Conservation (phyloP, 2,888 invertebrate species). For the Palloptera scutellata region DNA sequence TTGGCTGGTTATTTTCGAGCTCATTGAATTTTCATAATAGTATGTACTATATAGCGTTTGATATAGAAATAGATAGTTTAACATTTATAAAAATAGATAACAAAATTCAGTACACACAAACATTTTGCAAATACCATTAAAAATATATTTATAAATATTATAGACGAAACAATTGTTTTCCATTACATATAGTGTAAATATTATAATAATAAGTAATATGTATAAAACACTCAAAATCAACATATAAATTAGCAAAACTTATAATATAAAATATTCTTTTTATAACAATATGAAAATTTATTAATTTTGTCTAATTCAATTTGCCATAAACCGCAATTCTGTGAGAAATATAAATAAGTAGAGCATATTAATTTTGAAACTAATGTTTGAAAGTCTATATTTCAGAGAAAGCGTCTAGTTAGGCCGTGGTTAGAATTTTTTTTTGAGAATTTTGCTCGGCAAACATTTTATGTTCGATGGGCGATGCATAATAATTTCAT, state of each 20-base stretch:
- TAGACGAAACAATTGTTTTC: constrained; percentile 4
- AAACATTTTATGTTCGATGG: no score
- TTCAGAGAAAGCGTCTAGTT: no score
- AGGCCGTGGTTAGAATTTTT: no score
- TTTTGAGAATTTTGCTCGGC: no score
- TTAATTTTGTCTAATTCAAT: constrained; percentile 25
- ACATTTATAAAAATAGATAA: background rate
- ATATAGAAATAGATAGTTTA: no score
- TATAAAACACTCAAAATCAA: constrained; percentile 16
- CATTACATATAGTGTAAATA: background rate
- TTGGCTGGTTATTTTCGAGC: background rate
- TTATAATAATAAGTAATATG: background rate
- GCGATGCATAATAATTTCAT: no score
- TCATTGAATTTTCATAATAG: no score
- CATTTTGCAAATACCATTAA: constrained; percentile 19
- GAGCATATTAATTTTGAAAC: background rate
- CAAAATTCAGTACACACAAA: background rate
- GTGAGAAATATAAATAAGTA: constrained; percentile 17
- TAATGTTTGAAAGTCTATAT: background rate
- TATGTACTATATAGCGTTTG: no score
- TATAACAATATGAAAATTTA: constrained; percentile 6
- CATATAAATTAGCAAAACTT: constrained; percentile 4
- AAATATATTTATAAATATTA: background rate
- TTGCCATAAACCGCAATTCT: constrained; percentile 43
- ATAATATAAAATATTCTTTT: constrained; percentile 16